A percentile compares a stretch with the other conserved stretches of the same genome.
These are phyloP conservation scores for Drosophila paranaensis DNA, from an alignment of 2,888 invertebrate genomes.

Conservation along the genomic window DNA sequence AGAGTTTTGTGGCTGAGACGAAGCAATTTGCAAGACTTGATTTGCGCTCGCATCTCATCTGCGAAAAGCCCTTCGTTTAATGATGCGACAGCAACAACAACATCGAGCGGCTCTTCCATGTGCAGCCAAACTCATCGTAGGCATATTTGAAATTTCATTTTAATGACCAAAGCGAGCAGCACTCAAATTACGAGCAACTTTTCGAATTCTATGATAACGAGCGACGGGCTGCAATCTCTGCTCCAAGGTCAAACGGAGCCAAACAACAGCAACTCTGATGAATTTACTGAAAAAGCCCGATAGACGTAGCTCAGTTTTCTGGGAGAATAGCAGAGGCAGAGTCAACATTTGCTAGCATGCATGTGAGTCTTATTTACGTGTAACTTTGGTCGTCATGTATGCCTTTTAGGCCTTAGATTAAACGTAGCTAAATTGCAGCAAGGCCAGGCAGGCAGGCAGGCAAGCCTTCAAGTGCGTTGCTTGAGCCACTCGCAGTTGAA, in stretches of 20 bases:
- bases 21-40: conserved; percentile 44
- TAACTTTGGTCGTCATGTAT: conserved; percentile 39
- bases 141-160: conserved; percentile 42
- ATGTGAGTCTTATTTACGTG: conserved; percentile 2
- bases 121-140: conserved; percentile 18
- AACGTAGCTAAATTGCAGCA: conserved; percentile 22
- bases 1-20: conserved; percentile 44
- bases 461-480: conserved; percentile 26
- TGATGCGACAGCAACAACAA: conserved; percentile 42
- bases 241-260: conserved; percentile 34
- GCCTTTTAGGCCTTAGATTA: conserved; percentile 29
- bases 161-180: conserved; percentile 43
- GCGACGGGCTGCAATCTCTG: conserved; percentile 17
- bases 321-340: background rate
- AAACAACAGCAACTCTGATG: conserved; percentile 5
- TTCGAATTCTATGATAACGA: conserved; percentile 43
- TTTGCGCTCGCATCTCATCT: conserved; percentile 23
- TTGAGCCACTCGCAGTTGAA: conserved; percentile 43
- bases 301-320: conserved; percentile 4
- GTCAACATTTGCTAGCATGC: background rate
- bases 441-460: conserved; percentile 27
- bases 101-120: conserved; percentile 11
- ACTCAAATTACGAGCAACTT: conserved; percentile 48
- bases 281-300: conserved; percentile 4
- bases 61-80: conserved; percentile 37